A percentile compares a stretch with the other conserved stretches of the same genome.
These are phyloP conservation scores for Coelopa frigida DNA, from an alignment of 1,140 invertebrate species.

Conservation along the genomic window DNA sequence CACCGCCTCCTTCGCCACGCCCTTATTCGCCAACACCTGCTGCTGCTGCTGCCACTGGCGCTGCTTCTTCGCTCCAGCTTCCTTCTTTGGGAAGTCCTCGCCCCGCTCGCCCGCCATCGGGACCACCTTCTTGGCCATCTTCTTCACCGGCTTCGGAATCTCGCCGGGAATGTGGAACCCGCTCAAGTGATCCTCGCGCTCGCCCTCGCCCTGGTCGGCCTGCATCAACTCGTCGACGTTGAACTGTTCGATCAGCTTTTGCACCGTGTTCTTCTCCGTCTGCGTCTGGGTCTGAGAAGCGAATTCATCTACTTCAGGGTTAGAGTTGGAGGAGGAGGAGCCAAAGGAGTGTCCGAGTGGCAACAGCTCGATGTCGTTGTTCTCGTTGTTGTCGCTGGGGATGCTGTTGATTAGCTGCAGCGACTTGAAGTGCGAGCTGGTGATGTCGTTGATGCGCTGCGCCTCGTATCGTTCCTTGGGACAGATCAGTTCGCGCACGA, in stretches of 20 bases:
- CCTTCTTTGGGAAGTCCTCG: conserved; percentile 21
- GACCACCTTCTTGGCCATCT: conserved; percentile 32
- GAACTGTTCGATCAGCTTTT: conserved; percentile 23
- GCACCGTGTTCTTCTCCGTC: conserved; percentile 18
- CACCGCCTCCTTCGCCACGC: conserved; percentile 6
- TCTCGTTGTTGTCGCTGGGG: conserved; percentile 41
- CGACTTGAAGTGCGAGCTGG: conserved; percentile 42
- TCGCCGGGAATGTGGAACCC: conserved; percentile 24
- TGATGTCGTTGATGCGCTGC: conserved; percentile 38
- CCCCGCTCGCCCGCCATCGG: neutral
- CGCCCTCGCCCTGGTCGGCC: conserved; percentile 25
- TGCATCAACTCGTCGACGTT: conserved; percentile 33
- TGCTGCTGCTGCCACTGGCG: conserved; percentile 12
- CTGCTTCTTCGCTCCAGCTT: conserved; percentile 16
- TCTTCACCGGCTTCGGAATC: conserved; percentile 39
- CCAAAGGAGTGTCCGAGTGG: conserved; percentile 16
- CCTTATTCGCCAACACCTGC: neutral
- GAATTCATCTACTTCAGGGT: too few relatives aligned
- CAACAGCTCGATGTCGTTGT: conserved; percentile 39
- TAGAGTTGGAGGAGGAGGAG: conserved; percentile 3
- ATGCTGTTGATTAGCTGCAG: conserved; percentile 41
- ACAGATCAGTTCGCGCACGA: conserved; percentile 33
- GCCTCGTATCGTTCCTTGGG: conserved; percentile 38
- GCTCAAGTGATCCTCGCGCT: conserved; percentile 2
- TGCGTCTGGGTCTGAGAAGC: conserved; percentile 11